These are phyloP conservation scores for Trachelipus rathkii DNA, from an alignment of 1,140 invertebrate genomes.

Conservation along the genomic window DNA sequence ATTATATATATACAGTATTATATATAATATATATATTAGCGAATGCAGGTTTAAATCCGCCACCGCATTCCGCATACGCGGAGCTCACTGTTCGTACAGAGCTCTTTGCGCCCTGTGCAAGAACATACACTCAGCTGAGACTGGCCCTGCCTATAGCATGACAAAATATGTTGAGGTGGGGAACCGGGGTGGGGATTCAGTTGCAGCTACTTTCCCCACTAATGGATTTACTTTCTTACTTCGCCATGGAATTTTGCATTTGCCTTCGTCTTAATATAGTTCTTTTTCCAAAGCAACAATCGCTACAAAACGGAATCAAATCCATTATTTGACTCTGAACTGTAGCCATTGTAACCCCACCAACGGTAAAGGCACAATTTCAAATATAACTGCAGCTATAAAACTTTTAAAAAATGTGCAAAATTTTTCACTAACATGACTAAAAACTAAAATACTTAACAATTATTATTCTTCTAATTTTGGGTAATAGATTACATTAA, in stretches of 20 bases:
- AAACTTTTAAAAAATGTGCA: no score
- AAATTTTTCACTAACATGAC: no score
- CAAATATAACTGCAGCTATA: no score
- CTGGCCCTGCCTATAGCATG: constrained; percentile 28
- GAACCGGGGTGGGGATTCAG: constrained; percentile 32
- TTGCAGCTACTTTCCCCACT: constrained; percentile 24
- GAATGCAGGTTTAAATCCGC: no score
- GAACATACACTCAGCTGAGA: constrained; percentile 24
- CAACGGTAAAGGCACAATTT: neutral
- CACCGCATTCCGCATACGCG: no score
- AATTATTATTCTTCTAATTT: no score
- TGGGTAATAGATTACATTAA: no score
- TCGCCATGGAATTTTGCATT: constrained; percentile 38
- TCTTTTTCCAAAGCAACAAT: constrained; percentile 39
- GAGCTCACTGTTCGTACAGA: constrained; percentile 33
- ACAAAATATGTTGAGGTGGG: constrained; percentile 16
- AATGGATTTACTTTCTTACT: constrained; percentile 16
- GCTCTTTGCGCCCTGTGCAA: constrained; percentile 34
- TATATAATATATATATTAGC: no score
- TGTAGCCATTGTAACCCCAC: neutral
- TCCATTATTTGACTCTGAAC: neutral
- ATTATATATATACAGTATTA: no score
- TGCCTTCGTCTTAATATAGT: constrained; percentile 41
- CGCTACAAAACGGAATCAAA: constrained; percentile 36
- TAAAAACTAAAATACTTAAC: no score